These are phyloP conservation scores for Tringa solitaria DNA, from an alignment of 2,113 vertebrate genomes.

Conservation along the genomic window DNA sequence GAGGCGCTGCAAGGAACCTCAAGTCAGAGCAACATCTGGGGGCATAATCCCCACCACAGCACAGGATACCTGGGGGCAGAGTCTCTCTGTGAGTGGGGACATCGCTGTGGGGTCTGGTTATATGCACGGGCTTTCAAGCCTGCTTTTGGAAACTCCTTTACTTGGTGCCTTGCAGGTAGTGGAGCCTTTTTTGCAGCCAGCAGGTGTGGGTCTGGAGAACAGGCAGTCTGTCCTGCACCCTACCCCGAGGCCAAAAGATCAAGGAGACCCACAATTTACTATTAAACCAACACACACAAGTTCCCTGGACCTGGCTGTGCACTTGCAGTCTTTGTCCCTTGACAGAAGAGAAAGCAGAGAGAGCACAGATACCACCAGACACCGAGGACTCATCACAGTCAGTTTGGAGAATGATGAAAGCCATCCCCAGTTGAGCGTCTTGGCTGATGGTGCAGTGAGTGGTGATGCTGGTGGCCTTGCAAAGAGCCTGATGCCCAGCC, in stretches of 20 bases:
- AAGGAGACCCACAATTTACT: not conserved
- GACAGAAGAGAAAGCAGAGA: not conserved
- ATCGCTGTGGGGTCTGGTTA: not conserved
- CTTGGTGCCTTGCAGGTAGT: not conserved
- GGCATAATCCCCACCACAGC: not conserved
- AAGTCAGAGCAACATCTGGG: not conserved
- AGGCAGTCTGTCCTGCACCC: not conserved
- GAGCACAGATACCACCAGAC: fast-evolving
- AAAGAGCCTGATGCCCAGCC: not conserved
- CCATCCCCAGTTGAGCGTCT: not conserved
- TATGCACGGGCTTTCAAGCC: fast-evolving
- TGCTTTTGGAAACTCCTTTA: not conserved
- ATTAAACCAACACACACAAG: not conserved
- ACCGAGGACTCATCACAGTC: not conserved
- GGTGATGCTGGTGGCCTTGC: not conserved
- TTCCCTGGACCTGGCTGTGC: fast-evolving
- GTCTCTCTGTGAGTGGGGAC: fast-evolving
- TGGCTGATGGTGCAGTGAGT: not conserved
- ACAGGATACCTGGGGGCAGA: not conserved
- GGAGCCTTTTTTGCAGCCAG: not conserved
- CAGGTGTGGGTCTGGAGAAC: not conserved
- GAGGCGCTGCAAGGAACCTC: not conserved
- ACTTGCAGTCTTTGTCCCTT: not conserved
- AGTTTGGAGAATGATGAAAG: not conserved
- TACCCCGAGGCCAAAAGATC: not conserved